Base-by-base conservation (phyloP, 2,888 invertebrate species). In the Noctua janthe region DNA sequence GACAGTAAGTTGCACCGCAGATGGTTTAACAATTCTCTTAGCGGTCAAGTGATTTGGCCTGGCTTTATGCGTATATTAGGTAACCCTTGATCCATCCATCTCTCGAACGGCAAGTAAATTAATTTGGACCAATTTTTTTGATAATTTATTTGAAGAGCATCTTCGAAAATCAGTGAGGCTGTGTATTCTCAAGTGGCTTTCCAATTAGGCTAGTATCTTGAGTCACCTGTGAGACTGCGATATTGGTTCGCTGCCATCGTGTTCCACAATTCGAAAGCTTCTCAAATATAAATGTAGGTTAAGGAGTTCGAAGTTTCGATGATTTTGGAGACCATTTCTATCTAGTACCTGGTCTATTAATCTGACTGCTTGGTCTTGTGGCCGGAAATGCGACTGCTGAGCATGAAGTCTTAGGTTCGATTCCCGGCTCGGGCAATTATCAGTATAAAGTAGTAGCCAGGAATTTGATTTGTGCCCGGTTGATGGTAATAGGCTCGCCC, bases 171-270 rank as follows among this genome's bases (percentile, higher is more conserved):
- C 87, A 70, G 76, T 54, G 73, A 70, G 51, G 69, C 89, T 83
- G 81, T 86, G 78, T 78, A 20, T 88, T 86, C 70, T 90, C 76
- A 70, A 88, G 88, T 62, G 84, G 66, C 88, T 90, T 81, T 88
- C 88, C 88, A 88, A 88, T 88, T 88, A 88, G 75, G 79, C 70
- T 39, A 78, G 77, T 84, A 78, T 76, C 90, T 88, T 76, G 49
- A 88, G 71, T 54, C 71, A 90, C 76, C 89, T 87, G 87, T 73
- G 67, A 78, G 71, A 74, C 76, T 81, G 59, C 72, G 56, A 71
- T 86, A 86, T 88, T 76, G 78, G 90, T 86, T 87, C 29, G 54
- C 23, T 43, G 71, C 29, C 20, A 54, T n/a, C 39, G 23, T 71
- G 59, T 75, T 82, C 51, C 29, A 11, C 29, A 13, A 39, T 66